Percentiles rank a stretch among this genome's conserved stretches.
Conservation (phyloP, 1,140 invertebrate species). For the Drosophila obscura region DNA sequence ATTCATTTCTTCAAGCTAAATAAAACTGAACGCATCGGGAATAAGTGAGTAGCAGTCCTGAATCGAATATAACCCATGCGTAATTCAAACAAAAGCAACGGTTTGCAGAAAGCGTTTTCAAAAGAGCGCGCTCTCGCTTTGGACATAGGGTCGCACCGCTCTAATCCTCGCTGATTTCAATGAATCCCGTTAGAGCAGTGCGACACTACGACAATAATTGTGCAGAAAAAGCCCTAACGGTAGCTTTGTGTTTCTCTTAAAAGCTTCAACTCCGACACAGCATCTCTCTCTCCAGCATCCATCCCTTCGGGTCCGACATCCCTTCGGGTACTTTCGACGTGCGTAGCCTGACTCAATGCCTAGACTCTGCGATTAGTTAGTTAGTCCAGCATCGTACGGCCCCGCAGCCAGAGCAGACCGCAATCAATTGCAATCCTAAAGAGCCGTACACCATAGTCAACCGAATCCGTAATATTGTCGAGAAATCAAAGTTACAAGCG, state of each 20-base stretch:
- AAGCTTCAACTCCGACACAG: conserved; percentile 12
- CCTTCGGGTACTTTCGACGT: conserved; percentile 8
- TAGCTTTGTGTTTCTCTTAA: conserved; percentile 38
- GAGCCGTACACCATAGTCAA: neutral
- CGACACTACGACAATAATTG: conserved; percentile 15
- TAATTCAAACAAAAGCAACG: neutral
- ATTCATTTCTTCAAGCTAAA: no score
- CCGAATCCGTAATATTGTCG: neutral
- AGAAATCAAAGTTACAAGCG: conserved; percentile 10
- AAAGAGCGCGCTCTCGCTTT: conserved; percentile 16
- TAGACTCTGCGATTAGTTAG: no score
- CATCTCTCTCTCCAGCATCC: conserved; percentile 30
- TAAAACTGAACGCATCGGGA: no score
- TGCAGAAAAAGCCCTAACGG: conserved; percentile 20
- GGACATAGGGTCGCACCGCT: conserved; percentile 11
- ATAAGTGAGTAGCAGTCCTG: no score
- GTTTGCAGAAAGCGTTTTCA: conserved; percentile 33
- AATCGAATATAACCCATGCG: no score
- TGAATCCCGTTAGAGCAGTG: conserved; percentile 21
- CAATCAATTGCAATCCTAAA: conserved; percentile 23
- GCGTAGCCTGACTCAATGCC: conserved; percentile 20
- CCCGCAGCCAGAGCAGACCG: conserved; percentile 42
- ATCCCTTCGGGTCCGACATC: conserved; percentile 10
- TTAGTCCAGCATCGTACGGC: conserved; percentile 59
- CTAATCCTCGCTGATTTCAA: neutral